Evolutionary conservation across 1,140 invertebrate genomes (phyloP).

Genomic region (Epicauta chinensis): DNA sequence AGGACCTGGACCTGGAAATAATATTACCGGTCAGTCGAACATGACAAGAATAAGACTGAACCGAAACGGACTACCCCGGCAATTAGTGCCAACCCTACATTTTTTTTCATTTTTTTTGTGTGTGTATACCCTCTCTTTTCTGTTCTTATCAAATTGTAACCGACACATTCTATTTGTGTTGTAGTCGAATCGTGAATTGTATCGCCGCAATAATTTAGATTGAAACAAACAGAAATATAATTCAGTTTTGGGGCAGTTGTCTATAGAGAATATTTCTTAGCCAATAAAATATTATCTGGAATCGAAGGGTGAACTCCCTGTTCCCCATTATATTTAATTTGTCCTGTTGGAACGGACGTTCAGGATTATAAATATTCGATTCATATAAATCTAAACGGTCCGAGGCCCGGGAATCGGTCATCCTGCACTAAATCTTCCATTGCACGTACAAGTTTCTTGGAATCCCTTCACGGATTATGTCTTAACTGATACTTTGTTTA

Average conservation of each 20-base stretch:
- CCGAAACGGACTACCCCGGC: constrained; percentile 32
- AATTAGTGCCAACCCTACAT: background rate
- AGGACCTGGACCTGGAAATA: background rate
- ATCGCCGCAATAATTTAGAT: too few relatives aligned
- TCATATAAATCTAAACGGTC: constrained; percentile 19
- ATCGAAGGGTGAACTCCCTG: too few relatives aligned
- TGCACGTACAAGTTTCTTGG: background rate
- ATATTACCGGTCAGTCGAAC: too few relatives aligned
- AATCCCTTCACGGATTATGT: constrained; percentile 9
- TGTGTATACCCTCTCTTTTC: too few relatives aligned
- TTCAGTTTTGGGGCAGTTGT: too few relatives aligned
- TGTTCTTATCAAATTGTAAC: too few relatives aligned
- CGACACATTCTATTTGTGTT: too few relatives aligned
- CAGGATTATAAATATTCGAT: constrained; percentile 27
- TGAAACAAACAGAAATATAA: too few relatives aligned
- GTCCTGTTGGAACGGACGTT: constrained; percentile 16
- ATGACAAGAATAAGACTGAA: constrained; percentile 19
- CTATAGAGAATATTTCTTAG: too few relatives aligned
- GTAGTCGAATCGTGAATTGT: too few relatives aligned
- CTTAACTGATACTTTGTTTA: constrained; percentile 23
- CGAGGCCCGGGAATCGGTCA: constrained; percentile 2
- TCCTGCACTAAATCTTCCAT: constrained; percentile 10
- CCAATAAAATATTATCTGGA: too few relatives aligned
- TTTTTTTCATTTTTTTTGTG: too few relatives aligned
- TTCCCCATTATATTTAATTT: constrained; percentile 24